These are phyloP conservation scores for Carettochelys insculpta DNA, from an alignment of 2,113 vertebrate genomes.

Conservation along the genomic window DNA sequence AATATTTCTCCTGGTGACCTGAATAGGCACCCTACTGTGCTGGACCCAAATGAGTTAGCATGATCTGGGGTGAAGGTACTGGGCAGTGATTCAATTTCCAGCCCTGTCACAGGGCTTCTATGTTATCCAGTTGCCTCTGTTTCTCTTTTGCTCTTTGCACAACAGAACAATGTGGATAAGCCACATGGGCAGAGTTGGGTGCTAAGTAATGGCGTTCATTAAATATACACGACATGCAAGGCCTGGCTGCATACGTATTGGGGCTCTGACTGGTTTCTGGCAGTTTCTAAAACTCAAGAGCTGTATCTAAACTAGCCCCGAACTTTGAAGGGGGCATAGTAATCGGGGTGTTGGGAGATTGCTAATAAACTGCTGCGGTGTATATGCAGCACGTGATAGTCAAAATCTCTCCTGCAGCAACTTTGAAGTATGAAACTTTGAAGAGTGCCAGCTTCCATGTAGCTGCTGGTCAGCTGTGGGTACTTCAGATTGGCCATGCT, in stretches of 20 bases:
- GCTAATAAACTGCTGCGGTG: no score
- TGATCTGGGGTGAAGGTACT: not conserved
- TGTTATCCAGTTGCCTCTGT: not conserved
- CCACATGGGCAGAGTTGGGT: not conserved
- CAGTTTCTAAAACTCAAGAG: not conserved
- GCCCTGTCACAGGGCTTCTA: not conserved
- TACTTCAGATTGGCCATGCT: no score
- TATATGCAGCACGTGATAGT: no score
- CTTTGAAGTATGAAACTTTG: no score
- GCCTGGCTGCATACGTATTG: not conserved
- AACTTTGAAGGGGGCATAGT: no score
- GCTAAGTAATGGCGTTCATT: not conserved
- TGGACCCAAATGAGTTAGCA: not conserved
- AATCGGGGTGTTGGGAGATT: no score
- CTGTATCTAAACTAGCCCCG: no score
- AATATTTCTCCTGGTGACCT: not conserved
- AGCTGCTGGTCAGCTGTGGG: no score
- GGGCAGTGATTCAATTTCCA: not conserved
- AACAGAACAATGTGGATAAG: not conserved
- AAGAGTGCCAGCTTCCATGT: no score
- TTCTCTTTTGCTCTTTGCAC: not conserved
- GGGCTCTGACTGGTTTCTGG: not conserved
- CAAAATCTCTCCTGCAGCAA: no score
- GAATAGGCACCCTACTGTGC: accelerated
- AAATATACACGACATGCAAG: not conserved